Evolutionary conservation across 2,797 vertebrate species (phyloP), one percentile per base, ranked within the genome.

Genomic region (Myripristis murdjan): DNA sequence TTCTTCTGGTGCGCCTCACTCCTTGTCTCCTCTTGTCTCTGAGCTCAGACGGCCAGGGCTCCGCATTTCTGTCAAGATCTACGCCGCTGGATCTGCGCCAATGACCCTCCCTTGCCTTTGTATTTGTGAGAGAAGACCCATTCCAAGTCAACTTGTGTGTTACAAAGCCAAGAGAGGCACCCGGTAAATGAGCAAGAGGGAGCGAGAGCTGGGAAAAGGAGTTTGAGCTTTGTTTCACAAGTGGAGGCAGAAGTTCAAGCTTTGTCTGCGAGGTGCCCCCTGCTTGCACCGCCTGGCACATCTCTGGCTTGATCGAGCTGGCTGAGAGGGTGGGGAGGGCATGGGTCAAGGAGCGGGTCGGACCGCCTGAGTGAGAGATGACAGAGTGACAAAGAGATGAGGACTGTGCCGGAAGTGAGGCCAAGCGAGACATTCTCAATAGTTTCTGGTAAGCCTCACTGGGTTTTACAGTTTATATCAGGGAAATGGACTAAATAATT

Each of bases 211-310:
- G 79, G 77, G 87, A 81, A 86, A 84, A 93, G 93, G 91, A 90
- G 85, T 47, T 61, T 77, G 83, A 87, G 90, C 93, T 95, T 75
- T 92, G 89, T 94, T 94, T 93, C 95, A 94, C 86, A 77, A 89
- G 90, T 89, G 83, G 76, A 86, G 84, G 82, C 84, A 91, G 86
- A 89, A 83, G 86, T 84, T 76, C 5, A 28, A 65, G 59, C 83
- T 87, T 88, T 90, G 81, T 87, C 28, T 65, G 72, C 83, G 93
- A 92, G 91, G 85, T 91, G 92, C 73, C 65, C 80, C 66, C 67
- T 47, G 70, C 79, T 72, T 81, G 60, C 67, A 73, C 71, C 70
- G 76, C 69, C 75, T 77, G 84, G 77, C 78, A 84, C 86, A 70
- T 79, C 73, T 75, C 60, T 46, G 64, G 53, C 65, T 57, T 51